phyloP scores from a whole-genome alignment of 2,113 vertebrate genomes.

The Microcebus ravelobensis region DNA sequence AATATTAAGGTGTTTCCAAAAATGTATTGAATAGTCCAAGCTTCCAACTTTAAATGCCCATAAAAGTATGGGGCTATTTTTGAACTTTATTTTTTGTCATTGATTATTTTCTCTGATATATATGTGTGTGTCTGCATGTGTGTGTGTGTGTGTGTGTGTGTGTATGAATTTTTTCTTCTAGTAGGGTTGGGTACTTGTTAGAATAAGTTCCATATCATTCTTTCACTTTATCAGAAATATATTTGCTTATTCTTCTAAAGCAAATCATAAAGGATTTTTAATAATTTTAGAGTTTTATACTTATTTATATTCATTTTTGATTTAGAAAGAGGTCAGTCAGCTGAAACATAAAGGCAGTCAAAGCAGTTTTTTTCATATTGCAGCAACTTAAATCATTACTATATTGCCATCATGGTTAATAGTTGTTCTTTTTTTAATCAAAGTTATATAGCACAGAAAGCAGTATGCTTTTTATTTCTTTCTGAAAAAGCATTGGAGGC shows the following conservation, averaged over 20 bases:
- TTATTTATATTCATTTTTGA: not conserved
- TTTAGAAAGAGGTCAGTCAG: not conserved
- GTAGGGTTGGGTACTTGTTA: not conserved
- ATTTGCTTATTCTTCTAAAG: not conserved
- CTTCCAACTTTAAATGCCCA: not conserved
- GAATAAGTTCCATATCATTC: not conserved
- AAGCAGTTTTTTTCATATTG: not conserved
- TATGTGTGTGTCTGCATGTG: no score
- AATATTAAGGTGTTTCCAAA: not conserved
- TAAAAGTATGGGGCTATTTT: not conserved
- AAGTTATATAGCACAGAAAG: not conserved
- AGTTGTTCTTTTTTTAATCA: not conserved
- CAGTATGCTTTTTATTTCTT: not conserved
- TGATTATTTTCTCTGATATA: not conserved
- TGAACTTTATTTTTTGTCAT: not conserved
- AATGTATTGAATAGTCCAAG: not conserved
- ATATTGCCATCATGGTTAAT: not conserved
- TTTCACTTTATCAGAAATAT: not conserved
- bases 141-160: no score
- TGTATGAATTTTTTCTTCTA: not conserved
- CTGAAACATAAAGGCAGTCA: not conserved
- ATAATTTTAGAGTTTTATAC: constrained; percentile 20
- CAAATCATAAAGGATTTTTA: not conserved
- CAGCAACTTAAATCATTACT: not conserved
- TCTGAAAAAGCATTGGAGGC: not conserved